Base-by-base conservation (phyloP, 1,140 invertebrate species). In the Drosophila malerkotliana region DNA sequence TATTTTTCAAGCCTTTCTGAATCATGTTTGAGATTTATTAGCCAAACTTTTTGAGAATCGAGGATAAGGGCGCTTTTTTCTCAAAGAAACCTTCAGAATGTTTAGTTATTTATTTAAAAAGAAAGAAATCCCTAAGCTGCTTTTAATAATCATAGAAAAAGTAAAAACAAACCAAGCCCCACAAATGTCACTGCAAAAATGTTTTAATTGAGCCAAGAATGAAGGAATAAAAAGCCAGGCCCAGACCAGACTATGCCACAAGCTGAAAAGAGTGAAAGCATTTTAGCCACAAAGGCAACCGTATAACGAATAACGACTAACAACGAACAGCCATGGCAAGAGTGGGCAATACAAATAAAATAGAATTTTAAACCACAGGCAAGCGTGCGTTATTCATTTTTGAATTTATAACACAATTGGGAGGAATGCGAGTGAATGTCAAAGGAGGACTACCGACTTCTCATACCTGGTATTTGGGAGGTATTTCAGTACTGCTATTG, bases 361-460 rank as follows among this genome's bases (percentile, higher is more conserved):
- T 88, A 73, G 75, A 79, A 88, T 83, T 83, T 79, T 63, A 64
- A 88, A 83, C 83, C 84, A 77, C 83, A 88, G 67, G 84, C 67
- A 83, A 89, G 83, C 83, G 83, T 88, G 83, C 84, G 79, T 89
- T 88, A 88, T 83, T 89, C 77, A 88, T 88, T 88, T 88, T 79
- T 88, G 77, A 88, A 88, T 88, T 88, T 88, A 89, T 84, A 89
- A 88, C 84, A 83, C 83, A 88, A 88, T 88, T 88, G 83, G 72
- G 73, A 84, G 75, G 61, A 79, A 78, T 73, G 79, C 71, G 68
- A 82, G 58, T 77, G 77, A 62, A 81, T 75, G 78, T 66, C 53
- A 78, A 67, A 67, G 52, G 54, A 62, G 72, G 41, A 68, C 21
- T 21, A 21, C 21, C 21, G 21, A 21, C 21, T 34, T 9, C 9